Base-by-base conservation (phyloP, 2,797 vertebrate species). In the Silurus lanzhouensis region DNA sequence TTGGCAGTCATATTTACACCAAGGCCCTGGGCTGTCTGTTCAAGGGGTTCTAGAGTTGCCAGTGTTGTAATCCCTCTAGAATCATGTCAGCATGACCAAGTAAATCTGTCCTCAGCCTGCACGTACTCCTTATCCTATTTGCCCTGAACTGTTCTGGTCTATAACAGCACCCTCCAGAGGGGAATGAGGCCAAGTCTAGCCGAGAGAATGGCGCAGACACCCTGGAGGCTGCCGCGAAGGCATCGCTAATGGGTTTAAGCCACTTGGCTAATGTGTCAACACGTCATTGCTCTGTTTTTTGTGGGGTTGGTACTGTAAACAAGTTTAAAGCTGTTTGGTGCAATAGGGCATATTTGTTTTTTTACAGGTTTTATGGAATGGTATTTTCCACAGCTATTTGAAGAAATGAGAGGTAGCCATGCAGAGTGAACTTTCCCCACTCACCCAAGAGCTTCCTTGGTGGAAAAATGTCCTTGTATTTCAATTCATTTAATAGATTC, bases 201-300 rank as follows among this genome's bases (percentile, higher is more conserved):
- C 87, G 38, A 84, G 78, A 87, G 38, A 83, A 87, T 87, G 83
- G 81, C 75, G 86, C 60, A 52, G 83, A 88, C 83, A 83, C 88
- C 79, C 83, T 81, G 70, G 89, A 84, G 90, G 88, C 84, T 87
- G 67, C 87, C 91, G 83, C 90, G 87, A 89, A 89, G 88, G 90
- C 86, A 86, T 89, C 77, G 82, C 91, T 92, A 92, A 93, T 93
- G 90, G 89, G 89, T 91, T 94, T 89, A 91, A 90, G 88, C 86
- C 48, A 88, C 88, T 93, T 88, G 78, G 85, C 88, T 92, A 91
- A 93, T 94, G 93, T 92, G 90, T 93, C 89, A 92, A 91, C 91
- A 93, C 90, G 90, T 92, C 87, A 90, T 89, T 91, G 86, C 83
- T 82, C 1, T 83, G 85, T 88, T 85, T 48, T 79, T 67, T 14